Evolutionary conservation across 2,797 vertebrate genomes (phyloP).

Genomic region (Gymnopithys bicolor): DNA sequence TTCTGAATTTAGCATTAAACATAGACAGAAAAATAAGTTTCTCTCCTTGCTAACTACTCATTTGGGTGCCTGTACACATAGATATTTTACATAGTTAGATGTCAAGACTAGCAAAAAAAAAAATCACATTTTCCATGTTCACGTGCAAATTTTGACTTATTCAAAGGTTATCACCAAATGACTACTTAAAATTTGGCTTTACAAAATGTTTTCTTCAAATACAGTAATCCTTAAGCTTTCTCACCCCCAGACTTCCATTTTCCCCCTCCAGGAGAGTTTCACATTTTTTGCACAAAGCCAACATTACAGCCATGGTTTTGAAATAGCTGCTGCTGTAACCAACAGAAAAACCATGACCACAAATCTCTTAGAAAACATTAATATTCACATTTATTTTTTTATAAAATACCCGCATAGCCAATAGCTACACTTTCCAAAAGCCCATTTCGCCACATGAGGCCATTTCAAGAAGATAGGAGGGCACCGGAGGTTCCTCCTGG

Average conservation of each 20-base stretch:
- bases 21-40: neutral
- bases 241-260: neutral
- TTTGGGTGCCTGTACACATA: neutral
- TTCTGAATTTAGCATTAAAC: neutral
- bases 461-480: constrained; percentile 11
- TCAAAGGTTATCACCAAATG: neutral
- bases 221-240: neutral
- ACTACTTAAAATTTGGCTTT: neutral
- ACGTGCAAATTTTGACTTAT: neutral
- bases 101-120: neutral
- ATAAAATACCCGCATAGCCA: neutral
- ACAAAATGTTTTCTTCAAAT: neutral
- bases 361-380: neutral
- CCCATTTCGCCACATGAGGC: neutral
- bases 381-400: neutral
- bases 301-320: neutral
- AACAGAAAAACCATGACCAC: fast-evolving
- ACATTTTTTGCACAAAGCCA: neutral
- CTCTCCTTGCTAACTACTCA: neutral
- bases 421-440: constrained; percentile 8
- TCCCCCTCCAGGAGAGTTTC: neutral
- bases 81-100: neutral
- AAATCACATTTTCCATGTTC: neutral
- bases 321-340: neutral
- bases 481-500: neutral